These are phyloP conservation scores for Pandemis corylana DNA, from an alignment of 2,888 invertebrate genomes.

Conservation along the genomic window DNA sequence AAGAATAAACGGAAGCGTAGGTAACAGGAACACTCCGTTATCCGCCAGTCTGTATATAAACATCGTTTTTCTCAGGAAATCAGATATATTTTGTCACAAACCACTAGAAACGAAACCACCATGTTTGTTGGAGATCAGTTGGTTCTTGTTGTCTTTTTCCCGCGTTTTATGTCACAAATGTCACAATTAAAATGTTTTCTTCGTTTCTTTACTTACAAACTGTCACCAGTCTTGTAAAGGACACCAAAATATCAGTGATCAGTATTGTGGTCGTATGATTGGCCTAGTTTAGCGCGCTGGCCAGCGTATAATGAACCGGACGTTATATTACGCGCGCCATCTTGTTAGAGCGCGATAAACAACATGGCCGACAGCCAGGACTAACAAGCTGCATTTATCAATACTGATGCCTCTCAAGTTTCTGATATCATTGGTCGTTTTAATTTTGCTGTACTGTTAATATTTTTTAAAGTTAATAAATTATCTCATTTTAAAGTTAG, in stretches of 20 bases:
- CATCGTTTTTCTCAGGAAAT: too few species aligned
- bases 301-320: slow-evolving; percentile 19
- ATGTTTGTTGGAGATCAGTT: too few species aligned
- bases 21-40: too few species aligned
- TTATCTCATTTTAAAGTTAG: too few species aligned
- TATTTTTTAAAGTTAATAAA: neutral
- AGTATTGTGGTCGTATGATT: slow-evolving; percentile 24
- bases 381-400: slow-evolving; percentile 41
- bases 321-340: slow-evolving; percentile 28
- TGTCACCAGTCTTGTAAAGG: neutral
- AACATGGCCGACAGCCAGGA: slow-evolving; percentile 29
- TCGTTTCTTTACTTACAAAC: too few species aligned
- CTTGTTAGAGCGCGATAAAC: slow-evolving; percentile 39
- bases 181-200: too few species aligned
- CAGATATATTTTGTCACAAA: too few species aligned
- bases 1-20: too few species aligned
- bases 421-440: neutral
- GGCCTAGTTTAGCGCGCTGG: slow-evolving; percentile 17
- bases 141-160: too few species aligned
- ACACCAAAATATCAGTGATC: slow-evolving; percentile 7
- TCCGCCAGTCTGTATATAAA: too few species aligned
- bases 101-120: too few species aligned
- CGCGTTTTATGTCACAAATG: too few species aligned
- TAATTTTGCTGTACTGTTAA: neutral
- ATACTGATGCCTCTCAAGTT: slow-evolving; percentile 32